A percentile compares a stretch with the other conserved stretches of the same genome.
Conservation (phyloP, 2,113 vertebrate genomes). For the Agapornis roseicollis region DNA sequence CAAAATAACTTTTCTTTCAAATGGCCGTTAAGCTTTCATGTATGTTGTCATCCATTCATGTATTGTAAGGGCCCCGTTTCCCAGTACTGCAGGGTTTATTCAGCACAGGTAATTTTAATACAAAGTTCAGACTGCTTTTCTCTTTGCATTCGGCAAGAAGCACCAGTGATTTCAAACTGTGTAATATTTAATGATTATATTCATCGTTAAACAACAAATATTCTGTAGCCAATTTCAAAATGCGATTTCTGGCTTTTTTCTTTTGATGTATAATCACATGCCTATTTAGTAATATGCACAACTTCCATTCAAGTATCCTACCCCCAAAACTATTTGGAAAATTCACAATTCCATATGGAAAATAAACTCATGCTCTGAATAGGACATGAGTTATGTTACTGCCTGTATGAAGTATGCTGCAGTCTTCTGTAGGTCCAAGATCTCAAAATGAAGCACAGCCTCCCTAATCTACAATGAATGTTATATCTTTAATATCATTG, state of each 20-base stretch:
- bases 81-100: background rate
- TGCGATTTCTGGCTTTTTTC: background rate
- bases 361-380: background rate
- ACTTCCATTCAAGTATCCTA: background rate
- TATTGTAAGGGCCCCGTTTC: background rate
- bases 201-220: background rate
- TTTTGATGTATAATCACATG: background rate
- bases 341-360: background rate
- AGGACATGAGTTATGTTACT: background rate
- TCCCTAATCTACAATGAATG: background rate
- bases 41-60: background rate
- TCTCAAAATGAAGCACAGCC: background rate
- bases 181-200: background rate
- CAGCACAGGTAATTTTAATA: background rate
- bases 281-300: background rate
- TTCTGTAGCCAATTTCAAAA: background rate
- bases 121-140: background rate
- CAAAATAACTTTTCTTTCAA: background rate
- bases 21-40: background rate
- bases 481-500: background rate
- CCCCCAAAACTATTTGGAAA: background rate
- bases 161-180: background rate
- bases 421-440: background rate
- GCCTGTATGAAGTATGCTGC: background rate
- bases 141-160: background rate